phyloP scores from a whole-genome alignment of 2,888 invertebrate genomes.

The Phyllotreta cruciferae region DNA sequence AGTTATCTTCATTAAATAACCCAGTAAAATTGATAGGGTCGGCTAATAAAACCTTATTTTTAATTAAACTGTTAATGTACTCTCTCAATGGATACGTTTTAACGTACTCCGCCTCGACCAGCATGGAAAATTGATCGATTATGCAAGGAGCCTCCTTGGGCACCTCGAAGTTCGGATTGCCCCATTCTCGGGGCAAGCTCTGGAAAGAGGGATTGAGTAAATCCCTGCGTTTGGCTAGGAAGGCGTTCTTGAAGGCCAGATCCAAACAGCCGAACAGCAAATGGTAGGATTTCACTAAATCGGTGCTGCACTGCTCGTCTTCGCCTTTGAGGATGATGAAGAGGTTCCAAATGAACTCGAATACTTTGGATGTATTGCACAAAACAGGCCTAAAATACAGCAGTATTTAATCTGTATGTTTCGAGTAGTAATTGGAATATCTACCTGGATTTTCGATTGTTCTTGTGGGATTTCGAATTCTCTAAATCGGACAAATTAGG shows the following conservation, averaged over 20 bases:
- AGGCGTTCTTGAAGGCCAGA: constrained; percentile 86
- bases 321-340: constrained; percentile 90
- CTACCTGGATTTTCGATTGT: constrained; percentile 67
- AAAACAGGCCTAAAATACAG: constrained; percentile 68
- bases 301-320: constrained; percentile 85
- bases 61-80: constrained; percentile 78
- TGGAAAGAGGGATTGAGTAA: constrained; percentile 83
- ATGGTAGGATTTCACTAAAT: constrained; percentile 94
- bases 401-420: background rate
- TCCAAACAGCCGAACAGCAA: constrained; percentile 90
- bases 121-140: constrained; percentile 69
- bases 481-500: constrained; percentile 64
- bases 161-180: constrained; percentile 63
- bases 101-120: constrained; percentile 89
- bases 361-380: constrained; percentile 83
- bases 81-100: constrained; percentile 88
- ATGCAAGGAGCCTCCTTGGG: constrained; percentile 80
- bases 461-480: constrained; percentile 63
- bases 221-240: constrained; percentile 80
- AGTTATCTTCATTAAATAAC: constrained; percentile 78
- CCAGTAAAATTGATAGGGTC: constrained; percentile 74
- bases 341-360: constrained; percentile 93
- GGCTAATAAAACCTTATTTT: constrained; percentile 78
- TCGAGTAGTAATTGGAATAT: background rate
- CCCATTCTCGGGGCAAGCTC: constrained; percentile 78